Evolutionary conservation across 2,888 invertebrate species (phyloP).

Genomic region (Pristionchus fissidentatus): DNA sequence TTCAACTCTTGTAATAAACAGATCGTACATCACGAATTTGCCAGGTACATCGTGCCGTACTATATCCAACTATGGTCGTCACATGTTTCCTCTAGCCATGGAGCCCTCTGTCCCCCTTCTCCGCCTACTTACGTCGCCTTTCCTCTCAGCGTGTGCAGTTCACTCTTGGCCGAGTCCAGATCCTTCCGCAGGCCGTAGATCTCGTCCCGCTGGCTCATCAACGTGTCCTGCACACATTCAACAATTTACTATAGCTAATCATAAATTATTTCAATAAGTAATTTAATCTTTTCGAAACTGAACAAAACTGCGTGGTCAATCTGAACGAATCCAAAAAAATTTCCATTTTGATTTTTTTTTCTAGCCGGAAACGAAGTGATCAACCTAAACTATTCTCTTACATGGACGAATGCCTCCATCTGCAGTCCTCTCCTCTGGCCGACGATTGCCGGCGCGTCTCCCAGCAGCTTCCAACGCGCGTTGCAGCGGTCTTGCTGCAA

Average conservation of each 20-base stretch:
- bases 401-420: constrained; percentile 46
- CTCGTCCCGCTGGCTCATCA: constrained; percentile 18
- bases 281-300: not conserved
- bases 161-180: constrained; percentile 40
- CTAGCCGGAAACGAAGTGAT: too few species aligned
- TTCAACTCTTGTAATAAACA: too few species aligned
- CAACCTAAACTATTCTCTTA: not conserved
- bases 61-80: too few species aligned
- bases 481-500: constrained; percentile 45
- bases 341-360: too few species aligned
- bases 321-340: too few species aligned
- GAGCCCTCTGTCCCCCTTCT: too few species aligned
- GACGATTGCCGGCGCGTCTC: not conserved
- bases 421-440: constrained; percentile 12
- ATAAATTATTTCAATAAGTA: not conserved
- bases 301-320: not conserved
- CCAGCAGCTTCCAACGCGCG: constrained; percentile 45
- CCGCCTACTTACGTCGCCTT: constrained; percentile 17
- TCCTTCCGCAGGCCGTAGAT: constrained; percentile 44
- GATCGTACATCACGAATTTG: too few species aligned
- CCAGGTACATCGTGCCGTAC: too few species aligned
- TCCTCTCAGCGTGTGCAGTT: constrained; percentile 40
- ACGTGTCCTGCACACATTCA: constrained; percentile 38
- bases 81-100: too few species aligned
- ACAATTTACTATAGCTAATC: not conserved